Percentiles rank a stretch among this genome's conserved stretches.
These are phyloP conservation scores for Podarcis lilfordi DNA, from an alignment of 2,797 vertebrate species.

Conservation along the genomic window DNA sequence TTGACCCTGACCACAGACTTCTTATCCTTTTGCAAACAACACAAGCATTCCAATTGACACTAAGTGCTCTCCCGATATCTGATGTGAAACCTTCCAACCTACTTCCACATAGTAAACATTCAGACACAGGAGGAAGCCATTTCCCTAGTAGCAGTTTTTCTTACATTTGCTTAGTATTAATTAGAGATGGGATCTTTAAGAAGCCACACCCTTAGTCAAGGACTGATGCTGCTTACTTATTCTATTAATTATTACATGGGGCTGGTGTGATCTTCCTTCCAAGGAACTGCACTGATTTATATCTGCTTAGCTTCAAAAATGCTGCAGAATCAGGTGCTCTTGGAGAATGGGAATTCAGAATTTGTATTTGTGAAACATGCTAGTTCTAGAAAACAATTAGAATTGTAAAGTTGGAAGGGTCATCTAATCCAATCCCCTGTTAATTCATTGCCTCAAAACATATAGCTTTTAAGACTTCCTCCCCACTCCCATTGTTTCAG, in stretches of 20 bases:
- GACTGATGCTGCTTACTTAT: background rate
- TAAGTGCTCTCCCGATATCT: conserved; percentile 45
- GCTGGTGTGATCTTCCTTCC: background rate
- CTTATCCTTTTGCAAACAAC: conserved; percentile 75
- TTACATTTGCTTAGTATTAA: conserved; percentile 64
- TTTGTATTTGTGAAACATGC: background rate
- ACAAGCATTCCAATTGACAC: conserved; percentile 68
- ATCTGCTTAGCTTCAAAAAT: background rate
- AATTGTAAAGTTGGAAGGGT: no score
- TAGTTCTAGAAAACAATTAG: background rate
- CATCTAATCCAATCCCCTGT: no score
- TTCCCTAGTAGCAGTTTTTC: conserved; percentile 55
- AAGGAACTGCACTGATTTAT: background rate
- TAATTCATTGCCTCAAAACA: background rate
- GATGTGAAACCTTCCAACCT: conserved; percentile 66
- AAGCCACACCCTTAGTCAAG: conserved; percentile 19
- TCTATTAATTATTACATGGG: background rate
- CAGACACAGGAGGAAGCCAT: conserved; percentile 54
- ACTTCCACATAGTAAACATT: conserved; percentile 60
- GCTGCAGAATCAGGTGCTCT: background rate
- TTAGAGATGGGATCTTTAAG: conserved; percentile 31
- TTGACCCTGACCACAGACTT: conserved; percentile 71
- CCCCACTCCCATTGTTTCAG: background rate
- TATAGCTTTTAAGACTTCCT: background rate
- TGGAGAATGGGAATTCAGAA: background rate